phyloP scores from a whole-genome alignment of 2,888 invertebrate genomes.

The Cephalotes varians region DNA sequence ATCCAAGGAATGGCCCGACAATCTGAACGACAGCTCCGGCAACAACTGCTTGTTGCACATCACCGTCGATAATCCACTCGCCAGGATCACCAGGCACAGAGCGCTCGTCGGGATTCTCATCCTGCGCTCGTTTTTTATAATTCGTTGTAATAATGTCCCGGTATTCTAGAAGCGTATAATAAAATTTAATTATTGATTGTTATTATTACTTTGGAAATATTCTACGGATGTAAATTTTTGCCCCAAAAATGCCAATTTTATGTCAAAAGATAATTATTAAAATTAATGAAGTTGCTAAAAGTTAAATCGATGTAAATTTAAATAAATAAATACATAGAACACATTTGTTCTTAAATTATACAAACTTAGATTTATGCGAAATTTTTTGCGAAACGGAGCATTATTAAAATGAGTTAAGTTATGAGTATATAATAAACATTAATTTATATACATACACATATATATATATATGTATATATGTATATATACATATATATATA shows the following conservation, averaged over 20 bases:
- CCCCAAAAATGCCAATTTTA: background rate
- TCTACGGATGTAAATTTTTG: background rate
- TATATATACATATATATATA: too few species aligned
- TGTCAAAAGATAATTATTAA: background rate
- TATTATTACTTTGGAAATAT: background rate
- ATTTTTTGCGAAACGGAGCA: background rate
- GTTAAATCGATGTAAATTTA: background rate
- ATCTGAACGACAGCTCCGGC: constrained; percentile 77
- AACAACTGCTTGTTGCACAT: constrained; percentile 76
- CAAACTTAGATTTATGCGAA: background rate
- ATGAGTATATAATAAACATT: background rate
- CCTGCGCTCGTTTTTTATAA: constrained; percentile 53
- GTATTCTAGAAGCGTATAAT: background rate
- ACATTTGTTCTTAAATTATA: background rate
- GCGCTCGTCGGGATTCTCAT: constrained; percentile 71
- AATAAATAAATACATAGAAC: background rate
- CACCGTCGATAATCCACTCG: constrained; percentile 17
- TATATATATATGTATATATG: too few species aligned
- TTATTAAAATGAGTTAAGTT: background rate
- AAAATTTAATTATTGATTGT: background rate
- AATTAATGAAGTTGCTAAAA: background rate
- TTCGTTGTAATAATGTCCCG: constrained; percentile 11
- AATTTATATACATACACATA: background rate
- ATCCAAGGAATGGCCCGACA: constrained; percentile 78
- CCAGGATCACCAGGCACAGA: constrained; percentile 65